Evolutionary conservation across 1,140 invertebrate species (phyloP).

Genomic region (Nephotettix cincticeps): DNA sequence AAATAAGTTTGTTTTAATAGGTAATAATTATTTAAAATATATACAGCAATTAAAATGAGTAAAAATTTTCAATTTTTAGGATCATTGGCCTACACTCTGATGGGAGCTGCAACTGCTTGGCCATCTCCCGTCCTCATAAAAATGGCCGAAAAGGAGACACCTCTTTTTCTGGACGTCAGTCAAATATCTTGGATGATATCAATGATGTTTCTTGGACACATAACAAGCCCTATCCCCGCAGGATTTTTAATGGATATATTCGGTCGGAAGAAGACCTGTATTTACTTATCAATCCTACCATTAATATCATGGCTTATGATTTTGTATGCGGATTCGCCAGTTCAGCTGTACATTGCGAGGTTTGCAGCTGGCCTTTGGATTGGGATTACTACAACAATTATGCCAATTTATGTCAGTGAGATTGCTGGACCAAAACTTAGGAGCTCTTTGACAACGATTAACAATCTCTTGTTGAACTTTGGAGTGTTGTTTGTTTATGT

Average conservation of each 20-base stretch:
- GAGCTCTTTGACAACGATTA: slow-evolving; percentile 62
- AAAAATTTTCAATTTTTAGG: background rate
- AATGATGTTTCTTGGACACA: slow-evolving; percentile 8
- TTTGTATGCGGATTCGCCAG: background rate
- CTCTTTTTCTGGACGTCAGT: background rate
- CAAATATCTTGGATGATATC: slow-evolving; percentile 25
- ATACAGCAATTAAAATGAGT: background rate
- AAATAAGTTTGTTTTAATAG: no score
- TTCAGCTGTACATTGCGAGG: slow-evolving; percentile 31
- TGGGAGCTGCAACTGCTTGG: slow-evolving; percentile 12
- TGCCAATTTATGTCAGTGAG: slow-evolving; percentile 85
- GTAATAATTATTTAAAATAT: background rate
- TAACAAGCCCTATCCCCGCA: slow-evolving; percentile 6
- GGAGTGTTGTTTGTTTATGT: slow-evolving; percentile 73
- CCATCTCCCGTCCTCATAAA: slow-evolving; percentile 4
- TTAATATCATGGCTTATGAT: slow-evolving; percentile 56
- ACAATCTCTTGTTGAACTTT: slow-evolving; percentile 74
- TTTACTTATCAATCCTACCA: slow-evolving; percentile 60
- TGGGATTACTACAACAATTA: slow-evolving; percentile 70
- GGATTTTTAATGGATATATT: slow-evolving; percentile 63
- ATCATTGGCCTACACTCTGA: background rate
- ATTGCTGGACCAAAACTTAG: slow-evolving; percentile 54
- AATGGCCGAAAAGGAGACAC: background rate
- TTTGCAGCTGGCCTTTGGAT: slow-evolving; percentile 60
- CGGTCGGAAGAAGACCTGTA: slow-evolving; percentile 68